These are phyloP conservation scores for Ramphastos sulfuratus DNA, from an alignment of 2,113 vertebrate genomes.

Conservation along the genomic window DNA sequence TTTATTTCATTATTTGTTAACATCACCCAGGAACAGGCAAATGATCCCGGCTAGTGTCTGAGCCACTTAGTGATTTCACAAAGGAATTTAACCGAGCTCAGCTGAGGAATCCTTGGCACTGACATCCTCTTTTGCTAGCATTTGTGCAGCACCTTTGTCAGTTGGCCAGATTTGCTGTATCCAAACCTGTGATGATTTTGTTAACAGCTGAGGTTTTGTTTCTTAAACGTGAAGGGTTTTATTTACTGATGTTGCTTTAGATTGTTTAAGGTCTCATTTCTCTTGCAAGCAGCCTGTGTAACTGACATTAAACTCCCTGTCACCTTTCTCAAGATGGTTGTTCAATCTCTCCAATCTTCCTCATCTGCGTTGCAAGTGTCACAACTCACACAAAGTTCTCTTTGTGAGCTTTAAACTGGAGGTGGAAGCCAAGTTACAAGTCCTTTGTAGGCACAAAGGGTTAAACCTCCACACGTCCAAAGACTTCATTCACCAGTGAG, in stretches of 20 bases:
- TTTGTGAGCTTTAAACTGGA: neutral
- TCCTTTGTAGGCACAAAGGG: neutral
- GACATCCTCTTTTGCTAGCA: neutral
- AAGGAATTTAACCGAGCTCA: neutral
- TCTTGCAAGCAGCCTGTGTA: neutral
- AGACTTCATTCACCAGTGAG: neutral
- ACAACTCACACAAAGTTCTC: rapidly evolving
- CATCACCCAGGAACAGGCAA: neutral
- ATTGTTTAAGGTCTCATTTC: neutral
- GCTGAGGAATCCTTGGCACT: neutral
- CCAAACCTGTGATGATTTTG: too few species aligned
- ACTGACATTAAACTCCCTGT: neutral
- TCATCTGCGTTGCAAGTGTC: neutral
- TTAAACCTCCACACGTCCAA: rapidly evolving
- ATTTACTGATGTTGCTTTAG: neutral
- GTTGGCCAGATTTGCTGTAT: neutral
- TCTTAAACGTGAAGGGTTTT: neutral
- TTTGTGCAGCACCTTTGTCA: neutral
- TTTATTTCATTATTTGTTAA: neutral
- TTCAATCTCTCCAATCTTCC: neutral
- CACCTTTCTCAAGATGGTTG: neutral
- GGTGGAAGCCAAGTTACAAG: neutral
- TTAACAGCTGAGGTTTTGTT: neutral
- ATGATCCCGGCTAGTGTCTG: neutral
- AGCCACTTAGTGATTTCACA: neutral